Base-by-base conservation (phyloP, 2,888 invertebrate species). In the Amiota minor region DNA sequence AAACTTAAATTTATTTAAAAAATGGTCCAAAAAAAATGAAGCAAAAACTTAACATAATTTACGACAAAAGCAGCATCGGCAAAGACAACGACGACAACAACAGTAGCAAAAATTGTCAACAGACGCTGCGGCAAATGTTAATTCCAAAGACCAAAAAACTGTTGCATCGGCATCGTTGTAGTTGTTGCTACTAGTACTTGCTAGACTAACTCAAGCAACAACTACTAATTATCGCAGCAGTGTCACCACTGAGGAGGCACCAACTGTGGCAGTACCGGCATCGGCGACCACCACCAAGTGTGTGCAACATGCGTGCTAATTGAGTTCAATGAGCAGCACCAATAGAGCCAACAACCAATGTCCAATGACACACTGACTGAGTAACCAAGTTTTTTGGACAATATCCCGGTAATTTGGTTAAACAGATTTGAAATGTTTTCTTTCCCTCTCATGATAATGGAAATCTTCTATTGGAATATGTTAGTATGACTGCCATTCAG, bases 241-340 rank as follows among this genome's bases (percentile, higher is more conserved):
- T n/a, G 20, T 20, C 59, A 20, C 18, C 35, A 35, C 6, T 35
- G 35, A 35, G 35, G 35, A 35, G 35, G 6, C 59, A 18, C 59
- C 20, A 59, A 59, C 20, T 16, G 16, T 18, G 59, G 59, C 59
- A 59, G 59, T 12, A 14, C 20, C 20, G 11, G 10, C 59, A 47
- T 16, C 59, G 45, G 47, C 16, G 47, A 16, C 56, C 70, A 70
- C 67, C 62, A 69, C 77, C 79, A 74, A 84, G 81, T 80, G 81
- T 81, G 80, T 75, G 78, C 83, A 81, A 86, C 86, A 86, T 86
- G 86, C 86, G 86, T 86, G 86, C 86, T 86, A 86, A 86, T 86
- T 86, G 86, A 86, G 81, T 80, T 76, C 77, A 75, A 53, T 53
- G 76, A 75, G 81, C 81, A 77, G 75, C 59, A 20, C 16, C 20